phyloP scores from a whole-genome alignment of 2,888 invertebrate species.

The Apotomis betuletana region DNA sequence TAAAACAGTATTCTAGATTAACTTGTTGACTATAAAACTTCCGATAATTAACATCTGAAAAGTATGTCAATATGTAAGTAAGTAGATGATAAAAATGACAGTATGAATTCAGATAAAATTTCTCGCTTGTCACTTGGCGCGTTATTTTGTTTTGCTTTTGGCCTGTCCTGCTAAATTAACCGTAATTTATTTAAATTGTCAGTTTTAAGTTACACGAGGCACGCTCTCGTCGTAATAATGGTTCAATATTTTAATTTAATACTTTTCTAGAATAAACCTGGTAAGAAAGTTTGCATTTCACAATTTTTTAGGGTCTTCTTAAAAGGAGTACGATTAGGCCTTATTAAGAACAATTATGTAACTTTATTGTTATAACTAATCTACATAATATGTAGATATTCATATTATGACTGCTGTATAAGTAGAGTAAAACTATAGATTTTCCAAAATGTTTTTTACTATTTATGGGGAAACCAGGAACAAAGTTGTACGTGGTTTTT shows the following conservation, averaged over 20 bases:
- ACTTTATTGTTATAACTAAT: background rate
- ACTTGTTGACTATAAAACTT: background rate
- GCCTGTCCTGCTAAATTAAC: slow-evolving; percentile 38
- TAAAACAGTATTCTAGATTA: background rate
- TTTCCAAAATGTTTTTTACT: too few species aligned
- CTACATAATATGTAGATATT: background rate
- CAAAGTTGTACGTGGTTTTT: too few species aligned
- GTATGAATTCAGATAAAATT: background rate
- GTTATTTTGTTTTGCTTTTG: slow-evolving; percentile 3
- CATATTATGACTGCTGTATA: too few species aligned
- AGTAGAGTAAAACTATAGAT: too few species aligned
- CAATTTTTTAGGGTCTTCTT: background rate
- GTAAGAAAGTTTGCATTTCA: background rate
- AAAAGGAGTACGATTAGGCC: background rate
- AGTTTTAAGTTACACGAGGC: slow-evolving; percentile 1
- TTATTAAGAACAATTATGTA: too few species aligned
- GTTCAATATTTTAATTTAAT: slow-evolving; percentile 1
- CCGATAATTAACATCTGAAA: background rate
- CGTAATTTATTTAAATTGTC: slow-evolving; percentile 46
- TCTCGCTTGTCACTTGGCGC: background rate
- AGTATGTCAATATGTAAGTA: slow-evolving; percentile 9
- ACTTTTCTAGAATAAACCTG: background rate
- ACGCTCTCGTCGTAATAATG: background rate
- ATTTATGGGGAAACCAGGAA: too few species aligned
- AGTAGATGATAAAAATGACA: background rate